Base-by-base conservation (phyloP, 2,888 invertebrate genomes). In the Cistogaster globosa region DNA sequence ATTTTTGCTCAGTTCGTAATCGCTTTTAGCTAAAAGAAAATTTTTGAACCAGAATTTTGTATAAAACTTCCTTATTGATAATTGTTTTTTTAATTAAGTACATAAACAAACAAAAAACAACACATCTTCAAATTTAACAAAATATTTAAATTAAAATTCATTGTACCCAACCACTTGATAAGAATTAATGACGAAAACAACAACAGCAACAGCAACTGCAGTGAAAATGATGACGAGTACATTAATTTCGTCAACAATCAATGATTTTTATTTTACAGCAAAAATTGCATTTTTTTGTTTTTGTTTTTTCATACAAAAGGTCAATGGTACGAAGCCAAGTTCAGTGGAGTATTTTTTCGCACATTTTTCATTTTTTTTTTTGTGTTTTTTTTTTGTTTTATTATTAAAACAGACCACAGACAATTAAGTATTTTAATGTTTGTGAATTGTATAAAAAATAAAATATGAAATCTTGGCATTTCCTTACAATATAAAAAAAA, bases 321-420 rank as follows among this genome's bases (percentile, higher is more conserved):
- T 87, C 86, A 87, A 87, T 87, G 87, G 83, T 84, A 87, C 62
- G 77, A 86, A 84, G 83, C 83, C 84, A 87, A 87, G 82, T 87
- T 83, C 83, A 86, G 79, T 86, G 76, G 86, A 86, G 86, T 83
- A 86, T 85, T 74, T 76, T 74, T 83, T 83, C 74, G 48, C 82
- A 69, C 69, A 69, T 63, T 67, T 74, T 55, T 32, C 4, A 45
- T 32, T 77, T 22, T 72, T n/a, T n/a, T n/a, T n/a, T n/a, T n/a
- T n/a, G n/a, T n/a, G n/a, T n/a, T n/a, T n/a, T n/a, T n/a, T n/a
- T n/a, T n/a, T n/a, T n/a, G n/a, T n/a, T n/a, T 77, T 72, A 45
- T 71, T 57, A 42, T 63, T 32, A 62, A 51, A 53, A n/a, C 32
- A 18, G 60, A 16, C 58, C 45, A 72, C 58, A 45, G 55, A 58